These are phyloP conservation scores for Spialia ferax DNA, from an alignment of 2,888 invertebrate species.

Conservation along the genomic window DNA sequence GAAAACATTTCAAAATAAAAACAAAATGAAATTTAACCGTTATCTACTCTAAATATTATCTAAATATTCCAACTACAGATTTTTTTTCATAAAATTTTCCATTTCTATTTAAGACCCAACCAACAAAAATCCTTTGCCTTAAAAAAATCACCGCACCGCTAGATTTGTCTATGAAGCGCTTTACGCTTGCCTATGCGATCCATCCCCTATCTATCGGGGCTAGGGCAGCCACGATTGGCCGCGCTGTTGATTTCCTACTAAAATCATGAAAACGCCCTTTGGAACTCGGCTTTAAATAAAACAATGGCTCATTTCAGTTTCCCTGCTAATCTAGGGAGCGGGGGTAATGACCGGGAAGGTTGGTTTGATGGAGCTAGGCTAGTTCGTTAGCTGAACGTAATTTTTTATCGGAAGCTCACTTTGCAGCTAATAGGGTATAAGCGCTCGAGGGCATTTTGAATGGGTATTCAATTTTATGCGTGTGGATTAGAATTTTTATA, in stretches of 20 bases:
- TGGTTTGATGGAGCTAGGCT: constrained; percentile 42
- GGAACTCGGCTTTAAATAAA: constrained; percentile 71
- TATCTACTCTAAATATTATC: too few species aligned
- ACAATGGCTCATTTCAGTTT: constrained; percentile 78
- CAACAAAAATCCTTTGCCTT: too few species aligned
- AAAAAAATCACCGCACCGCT: constrained; percentile 6
- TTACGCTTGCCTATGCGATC: constrained; percentile 2
- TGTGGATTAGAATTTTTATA: constrained; percentile 5
- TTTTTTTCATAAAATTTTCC: too few species aligned
- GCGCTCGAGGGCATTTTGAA: constrained; percentile 13
- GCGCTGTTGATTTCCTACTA: constrained; percentile 68
- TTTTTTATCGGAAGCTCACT: constrained; percentile 35
- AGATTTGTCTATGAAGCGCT: constrained; percentile 13
- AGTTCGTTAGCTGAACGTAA: constrained; percentile 22
- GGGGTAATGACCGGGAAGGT: constrained; percentile 71
- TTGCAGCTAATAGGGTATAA: constrained; percentile 26
- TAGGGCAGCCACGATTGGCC: constrained; percentile 67
- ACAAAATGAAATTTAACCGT: too few species aligned
- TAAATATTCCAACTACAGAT: too few species aligned
- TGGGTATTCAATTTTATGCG: constrained; percentile 26
- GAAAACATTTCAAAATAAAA: too few species aligned
- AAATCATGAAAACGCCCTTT: constrained; percentile 77
- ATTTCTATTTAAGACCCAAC: too few species aligned
- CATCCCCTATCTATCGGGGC: constrained; percentile 77
- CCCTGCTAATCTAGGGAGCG: constrained; percentile 73